Evolutionary conservation across 2,888 invertebrate genomes (phyloP), one percentile per base, ranked within the genome.

Genomic region (Caenorhabditis sp.): DNA sequence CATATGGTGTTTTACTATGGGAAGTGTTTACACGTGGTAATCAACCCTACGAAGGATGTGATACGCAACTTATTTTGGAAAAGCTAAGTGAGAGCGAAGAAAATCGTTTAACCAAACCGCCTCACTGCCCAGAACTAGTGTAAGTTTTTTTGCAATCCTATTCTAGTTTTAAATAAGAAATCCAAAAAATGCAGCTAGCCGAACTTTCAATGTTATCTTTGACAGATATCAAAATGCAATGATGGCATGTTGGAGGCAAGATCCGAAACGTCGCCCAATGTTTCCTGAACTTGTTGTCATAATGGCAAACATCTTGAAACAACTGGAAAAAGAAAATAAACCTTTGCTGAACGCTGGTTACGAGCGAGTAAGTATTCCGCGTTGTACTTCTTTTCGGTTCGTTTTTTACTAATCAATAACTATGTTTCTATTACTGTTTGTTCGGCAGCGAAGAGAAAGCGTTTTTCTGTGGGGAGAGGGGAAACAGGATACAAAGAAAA

Each of bases 121-220:
- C 86, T 26, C 89, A 88, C 81, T 90, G 90, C 65, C 90, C 90
- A 0, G 88, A 88, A 58, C 81, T 83, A 27, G 73, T 90, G 88
- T 90, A 83, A 67, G 81, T 59, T 5, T 43, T 10, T 17, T 17
- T 10, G 43, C 12, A 17, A 10, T 12, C 6, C 14, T 58, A 55
- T 57, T 76, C 63, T 58, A 83, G 83, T 19, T 83, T n/a, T n/a
- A n/a, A n/a, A n/a, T n/a, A n/a, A n/a, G n/a, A n/a, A n/a, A n/a
- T n/a, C n/a, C n/a, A n/a, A n/a, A n/a, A n/a, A n/a, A n/a, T n/a
- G n/a, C n/a, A n/a, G n/a, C n/a, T n/a, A n/a, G n/a, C n/a, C n/a
- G n/a, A n/a, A n/a, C n/a, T n/a, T n/a, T n/a, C n/a, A n/a, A n/a
- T n/a, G n/a, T n/a, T n/a, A n/a, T n/a, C n/a, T n/a, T n/a, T n/a